These are phyloP conservation scores for Philereme vetulata DNA, from an alignment of 2,888 invertebrate species.

Conservation along the genomic window DNA sequence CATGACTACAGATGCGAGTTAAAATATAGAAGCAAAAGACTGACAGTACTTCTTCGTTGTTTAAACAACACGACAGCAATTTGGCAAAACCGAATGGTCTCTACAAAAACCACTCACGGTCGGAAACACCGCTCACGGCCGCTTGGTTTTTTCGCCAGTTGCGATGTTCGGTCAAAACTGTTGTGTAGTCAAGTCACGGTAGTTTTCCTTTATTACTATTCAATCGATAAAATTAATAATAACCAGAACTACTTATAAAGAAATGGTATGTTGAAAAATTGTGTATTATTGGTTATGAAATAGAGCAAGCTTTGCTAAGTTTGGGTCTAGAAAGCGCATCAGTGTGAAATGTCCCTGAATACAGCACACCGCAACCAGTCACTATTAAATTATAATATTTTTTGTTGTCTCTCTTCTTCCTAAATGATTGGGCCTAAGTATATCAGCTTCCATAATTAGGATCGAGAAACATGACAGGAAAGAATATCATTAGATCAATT, in stretches of 20 bases:
- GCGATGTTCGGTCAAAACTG: slow-evolving; percentile 9
- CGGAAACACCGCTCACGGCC: slow-evolving; percentile 57
- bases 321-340: no score
- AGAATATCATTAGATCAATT: slow-evolving; percentile 33
- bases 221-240: background rate
- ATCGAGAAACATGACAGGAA: slow-evolving; percentile 27
- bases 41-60: background rate
- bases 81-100: slow-evolving; percentile 35
- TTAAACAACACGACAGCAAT: slow-evolving; percentile 30
- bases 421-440: no score
- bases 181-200: background rate
- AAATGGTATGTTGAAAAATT: background rate
- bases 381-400: no score
- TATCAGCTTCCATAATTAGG: background rate
- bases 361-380: no score
- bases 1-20: no score
- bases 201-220: slow-evolving; percentile 5
- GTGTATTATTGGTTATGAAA: no score
- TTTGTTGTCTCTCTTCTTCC: no score
- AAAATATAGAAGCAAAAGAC: background rate
- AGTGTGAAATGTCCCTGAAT: no score
- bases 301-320: no score
- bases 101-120: slow-evolving; percentile 47
- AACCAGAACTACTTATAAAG: background rate
- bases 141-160: slow-evolving; percentile 48